A percentile compares a stretch with the other conserved stretches of the same genome.
phyloP scores from a whole-genome alignment of 2,797 vertebrate genomes.

The Mycteria americana region DNA sequence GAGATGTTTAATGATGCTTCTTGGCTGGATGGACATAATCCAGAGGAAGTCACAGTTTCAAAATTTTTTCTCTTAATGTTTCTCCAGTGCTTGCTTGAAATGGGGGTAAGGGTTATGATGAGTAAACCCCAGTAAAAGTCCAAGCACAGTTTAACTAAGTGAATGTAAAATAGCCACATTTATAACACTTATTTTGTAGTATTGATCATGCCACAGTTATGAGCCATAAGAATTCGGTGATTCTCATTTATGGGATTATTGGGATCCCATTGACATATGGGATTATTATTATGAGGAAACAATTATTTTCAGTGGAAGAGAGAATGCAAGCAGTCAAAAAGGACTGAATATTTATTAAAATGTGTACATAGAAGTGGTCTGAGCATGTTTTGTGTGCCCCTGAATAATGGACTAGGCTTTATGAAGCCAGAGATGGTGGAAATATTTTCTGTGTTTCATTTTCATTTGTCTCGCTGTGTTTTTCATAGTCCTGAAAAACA shows the following conservation, averaged over 20 bases:
- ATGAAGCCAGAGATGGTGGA: not conserved
- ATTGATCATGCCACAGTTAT: not conserved
- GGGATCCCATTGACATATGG: too few relatives aligned
- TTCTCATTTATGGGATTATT: not conserved
- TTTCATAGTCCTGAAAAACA: not conserved
- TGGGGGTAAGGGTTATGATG: not conserved
- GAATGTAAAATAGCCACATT: not conserved
- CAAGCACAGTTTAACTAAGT: not conserved
- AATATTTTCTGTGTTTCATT: not conserved
- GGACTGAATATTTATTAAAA: not conserved
- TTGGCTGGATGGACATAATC: not conserved
- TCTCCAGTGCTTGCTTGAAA: not conserved
- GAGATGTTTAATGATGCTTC: not conserved
- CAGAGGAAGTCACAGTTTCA: not conserved
- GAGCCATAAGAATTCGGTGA: not conserved
- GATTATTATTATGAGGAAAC: not conserved
- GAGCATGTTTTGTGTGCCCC: not conserved
- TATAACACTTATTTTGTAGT: not conserved
- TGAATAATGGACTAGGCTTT: not conserved
- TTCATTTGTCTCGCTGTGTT: not conserved
- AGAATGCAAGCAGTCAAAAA: not conserved
- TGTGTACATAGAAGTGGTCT: not conserved
- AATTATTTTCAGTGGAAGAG: not conserved
- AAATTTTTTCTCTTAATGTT: not conserved
- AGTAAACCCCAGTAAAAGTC: not conserved